Percentiles rank a stretch among this genome's conserved stretches.
Evolutionary conservation across 2,797 vertebrate species (phyloP).

Genomic region (Pitangus sulphuratus): DNA sequence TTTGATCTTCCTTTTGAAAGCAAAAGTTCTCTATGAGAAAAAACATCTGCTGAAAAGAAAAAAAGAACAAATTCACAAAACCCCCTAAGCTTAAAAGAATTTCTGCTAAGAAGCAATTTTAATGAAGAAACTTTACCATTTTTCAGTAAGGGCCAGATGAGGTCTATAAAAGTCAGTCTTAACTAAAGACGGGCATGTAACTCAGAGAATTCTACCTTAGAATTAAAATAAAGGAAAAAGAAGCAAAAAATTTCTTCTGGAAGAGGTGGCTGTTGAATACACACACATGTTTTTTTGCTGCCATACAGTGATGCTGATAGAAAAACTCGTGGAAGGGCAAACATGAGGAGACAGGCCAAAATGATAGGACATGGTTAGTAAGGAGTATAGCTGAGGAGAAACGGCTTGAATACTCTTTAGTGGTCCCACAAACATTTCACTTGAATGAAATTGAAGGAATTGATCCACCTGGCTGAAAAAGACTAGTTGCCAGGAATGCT

Average conservation of each 20-base stretch:
- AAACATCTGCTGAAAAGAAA: not conserved
- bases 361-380: not conserved
- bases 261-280: not conserved
- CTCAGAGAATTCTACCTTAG: not conserved
- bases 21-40: not conserved
- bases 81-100: rapidly evolving
- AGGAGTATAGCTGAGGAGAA: not conserved
- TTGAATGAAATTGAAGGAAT: not conserved
- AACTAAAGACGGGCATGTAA: not conserved
- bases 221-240: not conserved
- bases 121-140: not conserved
- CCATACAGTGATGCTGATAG: rapidly evolving
- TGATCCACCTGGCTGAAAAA: not conserved
- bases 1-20: not conserved
- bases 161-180: not conserved
- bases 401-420: not conserved
- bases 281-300: not conserved
- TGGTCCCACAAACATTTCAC: not conserved
- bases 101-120: not conserved
- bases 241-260: not conserved
- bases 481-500: not conserved
- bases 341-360: not conserved
- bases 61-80: not conserved
- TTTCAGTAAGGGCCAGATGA: not conserved
- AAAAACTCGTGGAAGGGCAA: not conserved